Percentiles rank a stretch among this genome's conserved stretches.
Evolutionary conservation across 2,113 vertebrate species (phyloP).

Genomic region (Campylomormyrus tamandua): DNA sequence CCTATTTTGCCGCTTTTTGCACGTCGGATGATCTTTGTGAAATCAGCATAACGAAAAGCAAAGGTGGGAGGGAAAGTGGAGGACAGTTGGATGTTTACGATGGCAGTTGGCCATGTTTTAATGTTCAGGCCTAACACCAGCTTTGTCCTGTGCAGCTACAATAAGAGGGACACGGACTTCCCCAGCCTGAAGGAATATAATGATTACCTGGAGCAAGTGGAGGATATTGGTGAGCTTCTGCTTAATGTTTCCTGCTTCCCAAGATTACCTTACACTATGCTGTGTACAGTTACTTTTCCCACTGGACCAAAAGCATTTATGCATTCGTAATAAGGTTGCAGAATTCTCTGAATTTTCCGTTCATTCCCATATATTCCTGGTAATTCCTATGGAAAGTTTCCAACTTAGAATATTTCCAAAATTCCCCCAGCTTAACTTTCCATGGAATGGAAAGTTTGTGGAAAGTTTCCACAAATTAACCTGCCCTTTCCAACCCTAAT

Average conservation of each 20-base stretch:
- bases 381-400: not conserved
- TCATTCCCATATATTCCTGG: not conserved
- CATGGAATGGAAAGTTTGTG: not conserved
- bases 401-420: not conserved
- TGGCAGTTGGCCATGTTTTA: not conserved
- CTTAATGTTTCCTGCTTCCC: not conserved
- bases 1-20: not conserved
- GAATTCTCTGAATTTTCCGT: not conserved
- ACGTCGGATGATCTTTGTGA: not conserved
- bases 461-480: not conserved
- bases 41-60: not conserved
- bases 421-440: not conserved
- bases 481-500: not conserved
- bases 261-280: not conserved
- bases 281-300: not conserved
- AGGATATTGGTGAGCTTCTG: constrained; percentile 81
- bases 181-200: constrained; percentile 82
- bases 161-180: constrained; percentile 94
- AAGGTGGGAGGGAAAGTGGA: not conserved
- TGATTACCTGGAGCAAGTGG: constrained; percentile 90
- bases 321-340: not conserved
- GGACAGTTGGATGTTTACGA: not conserved
- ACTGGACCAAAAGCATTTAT: not conserved
- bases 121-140: not conserved
- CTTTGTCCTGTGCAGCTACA: constrained; percentile 73